Evolutionary conservation across 1,140 invertebrate genomes (phyloP).

Genomic region (Drosophila funebris): DNA sequence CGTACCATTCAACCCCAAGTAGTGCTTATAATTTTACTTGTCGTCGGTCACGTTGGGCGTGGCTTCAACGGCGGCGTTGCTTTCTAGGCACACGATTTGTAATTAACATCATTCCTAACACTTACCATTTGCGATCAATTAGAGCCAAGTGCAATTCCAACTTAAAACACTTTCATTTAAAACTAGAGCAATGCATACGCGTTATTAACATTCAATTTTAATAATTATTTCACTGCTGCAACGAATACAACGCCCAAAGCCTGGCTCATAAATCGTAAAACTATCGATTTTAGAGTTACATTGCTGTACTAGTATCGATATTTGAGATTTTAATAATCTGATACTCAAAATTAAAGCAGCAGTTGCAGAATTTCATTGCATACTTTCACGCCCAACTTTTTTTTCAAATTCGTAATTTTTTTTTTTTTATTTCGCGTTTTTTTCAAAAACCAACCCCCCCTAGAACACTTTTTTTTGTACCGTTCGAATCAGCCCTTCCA

Average conservation of each 20-base stretch:
- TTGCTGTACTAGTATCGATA: constrained; percentile 16
- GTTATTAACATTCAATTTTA: background rate
- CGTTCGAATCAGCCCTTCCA: too few relatives aligned
- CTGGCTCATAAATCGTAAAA: constrained; percentile 49
- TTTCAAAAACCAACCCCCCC: too few relatives aligned
- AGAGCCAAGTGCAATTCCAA: constrained; percentile 1
- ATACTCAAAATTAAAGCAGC: too few relatives aligned
- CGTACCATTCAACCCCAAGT: constrained; percentile 38
- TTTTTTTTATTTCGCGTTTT: too few relatives aligned
- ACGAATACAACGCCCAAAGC: constrained; percentile 78
- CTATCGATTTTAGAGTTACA: constrained; percentile 21
- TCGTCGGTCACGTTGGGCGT: constrained; percentile 65
- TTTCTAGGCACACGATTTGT: background rate
- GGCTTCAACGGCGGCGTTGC: constrained; percentile 38
- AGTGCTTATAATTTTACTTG: constrained; percentile 1
- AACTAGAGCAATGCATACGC: background rate
- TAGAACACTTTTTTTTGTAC: too few relatives aligned
- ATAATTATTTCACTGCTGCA: constrained; percentile 21
- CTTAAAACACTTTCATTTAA: constrained; percentile 36
- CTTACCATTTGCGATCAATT: constrained; percentile 62
- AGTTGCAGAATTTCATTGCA: too few relatives aligned
- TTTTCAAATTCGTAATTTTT: too few relatives aligned
- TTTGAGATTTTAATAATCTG: background rate
- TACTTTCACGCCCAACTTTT: background rate
- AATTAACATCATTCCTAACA: background rate